Evolutionary conservation across 2,797 vertebrate genomes (phyloP).

Genomic region (Darevskia nairensis): DNA sequence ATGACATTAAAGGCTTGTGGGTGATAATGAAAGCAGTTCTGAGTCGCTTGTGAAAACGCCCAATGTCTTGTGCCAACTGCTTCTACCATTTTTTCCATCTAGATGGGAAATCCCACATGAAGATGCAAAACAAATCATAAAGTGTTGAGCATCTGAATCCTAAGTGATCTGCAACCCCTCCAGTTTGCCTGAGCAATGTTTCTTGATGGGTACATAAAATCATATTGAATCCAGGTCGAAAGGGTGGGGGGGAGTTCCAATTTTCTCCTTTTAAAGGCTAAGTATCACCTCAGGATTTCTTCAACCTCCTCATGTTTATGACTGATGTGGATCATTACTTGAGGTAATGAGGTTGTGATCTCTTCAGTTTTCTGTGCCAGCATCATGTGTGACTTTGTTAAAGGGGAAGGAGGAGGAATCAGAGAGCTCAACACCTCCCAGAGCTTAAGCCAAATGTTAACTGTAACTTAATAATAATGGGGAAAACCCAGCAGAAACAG

Average conservation of each 20-base stretch:
- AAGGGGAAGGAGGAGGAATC: neutral
- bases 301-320: conserved; percentile 22
- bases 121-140: neutral
- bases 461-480: neutral
- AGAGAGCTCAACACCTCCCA: neutral
- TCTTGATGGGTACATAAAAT: neutral
- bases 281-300: conserved; percentile 23
- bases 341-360: conserved; percentile 37
- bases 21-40: neutral
- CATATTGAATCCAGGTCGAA: accelerated
- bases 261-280: conserved; percentile 6
- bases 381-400: neutral
- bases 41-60: neutral
- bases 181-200: neutral
- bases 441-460: conserved; percentile 11
- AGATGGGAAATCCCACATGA: neutral
- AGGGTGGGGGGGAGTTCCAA: conserved; percentile 6
- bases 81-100: neutral
- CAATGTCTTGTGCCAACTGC: neutral
- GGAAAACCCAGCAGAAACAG: neutral
- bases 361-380: conserved; percentile 1
- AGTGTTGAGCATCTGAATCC: neutral
- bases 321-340: conserved; percentile 20
- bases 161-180: neutral
- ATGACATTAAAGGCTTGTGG: neutral